These are phyloP conservation scores for Psilopsiagon aurifrons DNA, from an alignment of 2,113 vertebrate species.

Conservation along the genomic window DNA sequence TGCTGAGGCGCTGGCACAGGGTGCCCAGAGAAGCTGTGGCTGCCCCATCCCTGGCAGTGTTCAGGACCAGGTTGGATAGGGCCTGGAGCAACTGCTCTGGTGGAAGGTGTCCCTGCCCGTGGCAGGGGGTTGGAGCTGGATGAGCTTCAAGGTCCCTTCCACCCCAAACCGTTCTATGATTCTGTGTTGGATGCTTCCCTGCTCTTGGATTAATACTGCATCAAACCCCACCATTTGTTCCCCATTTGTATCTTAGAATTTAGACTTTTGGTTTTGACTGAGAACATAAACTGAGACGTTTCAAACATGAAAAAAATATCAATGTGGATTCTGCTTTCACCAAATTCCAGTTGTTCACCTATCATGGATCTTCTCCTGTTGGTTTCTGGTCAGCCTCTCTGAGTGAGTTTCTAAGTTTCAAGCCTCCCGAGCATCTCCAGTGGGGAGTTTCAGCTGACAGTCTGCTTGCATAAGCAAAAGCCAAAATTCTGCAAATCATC, in stretches of 20 bases:
- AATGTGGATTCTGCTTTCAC: neutral
- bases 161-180: neutral
- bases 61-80: too few species aligned
- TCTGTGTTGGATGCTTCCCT: neutral
- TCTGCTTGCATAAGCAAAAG: conserved; percentile 51
- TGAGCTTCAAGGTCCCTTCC: neutral
- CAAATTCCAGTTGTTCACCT: neutral
- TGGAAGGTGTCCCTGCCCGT: neutral
- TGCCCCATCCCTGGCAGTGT: too few species aligned
- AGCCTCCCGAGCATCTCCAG: neutral
- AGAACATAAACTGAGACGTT: neutral
- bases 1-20: too few species aligned
- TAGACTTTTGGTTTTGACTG: neutral
- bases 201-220: neutral
- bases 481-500: conserved; percentile 37
- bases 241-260: neutral
- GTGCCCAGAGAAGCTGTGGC: too few species aligned
- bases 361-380: neutral
- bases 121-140: too few species aligned
- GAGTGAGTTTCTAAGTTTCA: neutral
- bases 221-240: neutral
- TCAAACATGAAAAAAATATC: neutral
- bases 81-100: neutral
- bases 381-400: neutral
- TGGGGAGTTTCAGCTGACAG: conserved; percentile 15